A percentile compares a stretch with the other conserved stretches of the same genome.
Evolutionary conservation across 2,888 invertebrate genomes (phyloP).

Genomic region (Diarsia brunnea): DNA sequence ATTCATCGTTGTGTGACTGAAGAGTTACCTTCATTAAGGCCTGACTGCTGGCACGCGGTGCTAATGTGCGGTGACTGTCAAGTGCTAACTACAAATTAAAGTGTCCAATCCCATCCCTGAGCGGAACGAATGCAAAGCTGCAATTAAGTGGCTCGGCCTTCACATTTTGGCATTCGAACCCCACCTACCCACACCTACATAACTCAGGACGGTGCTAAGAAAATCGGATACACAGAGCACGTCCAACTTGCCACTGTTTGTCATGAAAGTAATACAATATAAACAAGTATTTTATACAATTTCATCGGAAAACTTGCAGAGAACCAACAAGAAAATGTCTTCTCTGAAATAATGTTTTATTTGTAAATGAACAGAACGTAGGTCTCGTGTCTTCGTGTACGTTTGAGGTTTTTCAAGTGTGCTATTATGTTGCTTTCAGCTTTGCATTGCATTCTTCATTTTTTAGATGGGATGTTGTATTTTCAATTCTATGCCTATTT

Average conservation of each 20-base stretch:
- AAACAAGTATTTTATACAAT: slow-evolving; percentile 44
- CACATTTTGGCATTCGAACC: slow-evolving; percentile 49
- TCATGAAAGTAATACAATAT: slow-evolving; percentile 52
- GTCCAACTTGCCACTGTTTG: slow-evolving; percentile 52
- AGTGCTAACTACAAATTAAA: slow-evolving; percentile 67
- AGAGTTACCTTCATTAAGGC: slow-evolving; percentile 9
- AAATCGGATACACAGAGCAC: slow-evolving; percentile 57
- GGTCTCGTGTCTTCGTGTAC: slow-evolving; percentile 27
- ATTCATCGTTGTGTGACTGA: slow-evolving; percentile 16
- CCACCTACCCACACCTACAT: slow-evolving; percentile 24
- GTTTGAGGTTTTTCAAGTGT: slow-evolving; percentile 1
- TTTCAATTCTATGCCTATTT: neutral
- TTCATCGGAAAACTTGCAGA: slow-evolving; percentile 40
- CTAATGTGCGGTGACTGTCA: slow-evolving; percentile 36
- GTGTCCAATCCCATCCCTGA: slow-evolving; percentile 57
- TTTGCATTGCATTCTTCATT: neutral
- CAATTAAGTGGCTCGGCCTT: slow-evolving; percentile 64
- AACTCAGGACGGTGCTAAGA: slow-evolving; percentile 36
- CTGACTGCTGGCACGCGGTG: slow-evolving; percentile 14
- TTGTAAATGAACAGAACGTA: slow-evolving; percentile 27
- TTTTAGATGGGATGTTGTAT: neutral
- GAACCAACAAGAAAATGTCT: slow-evolving; percentile 28
- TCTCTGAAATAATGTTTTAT: slow-evolving; percentile 37
- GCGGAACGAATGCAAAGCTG: slow-evolving; percentile 53
- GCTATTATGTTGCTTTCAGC: neutral